Evolutionary conservation across 1,140 invertebrate species (phyloP), one percentile per base, ranked within the genome.

Genomic region (Zaprionus taronus): DNA sequence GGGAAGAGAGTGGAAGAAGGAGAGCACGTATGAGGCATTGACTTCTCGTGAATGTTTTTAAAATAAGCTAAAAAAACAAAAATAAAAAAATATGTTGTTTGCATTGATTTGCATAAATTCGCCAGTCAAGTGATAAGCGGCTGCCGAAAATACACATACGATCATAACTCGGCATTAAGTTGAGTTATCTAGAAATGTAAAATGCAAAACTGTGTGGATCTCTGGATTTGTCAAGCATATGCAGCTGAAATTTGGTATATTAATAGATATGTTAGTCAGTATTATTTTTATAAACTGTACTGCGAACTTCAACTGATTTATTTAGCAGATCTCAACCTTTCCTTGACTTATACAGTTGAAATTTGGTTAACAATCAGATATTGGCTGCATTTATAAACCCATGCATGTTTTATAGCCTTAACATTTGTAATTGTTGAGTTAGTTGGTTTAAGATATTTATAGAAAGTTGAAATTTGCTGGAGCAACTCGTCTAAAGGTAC

Each of bases 31-130:
- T 2, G 6, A 26, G 74, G 44, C 74, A 72, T 72, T 77, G 74
- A 77, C 72, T 77, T 65, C 31, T 51, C 36, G 65, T 28, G 17
- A 56, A 65, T 64, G 44, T 65, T 65, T 60, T 53, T 49, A 62
- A 58, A 63, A 75, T 75, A 24, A 75, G 53, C 31, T 17, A 12
- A 4, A 20, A 22, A 51, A 20, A 41, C 53, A 51, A 28, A 47
- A 7, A 7, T 31, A 31, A 31, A 17, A 47, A 47, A 17, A 7
- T n/a, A 17, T 22, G 11, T 51, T 55, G 17, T 63, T 63, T 56
- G 64, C 64, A 68, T 73, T 17, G 36, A 72, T 72, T 77, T 61
- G 69, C 69, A 77, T 77, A 61, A 72, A 65, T 65, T 70, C 31
- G 24, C 41, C n/a, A 22, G 47, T 49, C 31, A 28, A 28, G 72